Conservation (phyloP, 2,113 vertebrate genomes). For the Mesoclemmys tuberculata region DNA sequence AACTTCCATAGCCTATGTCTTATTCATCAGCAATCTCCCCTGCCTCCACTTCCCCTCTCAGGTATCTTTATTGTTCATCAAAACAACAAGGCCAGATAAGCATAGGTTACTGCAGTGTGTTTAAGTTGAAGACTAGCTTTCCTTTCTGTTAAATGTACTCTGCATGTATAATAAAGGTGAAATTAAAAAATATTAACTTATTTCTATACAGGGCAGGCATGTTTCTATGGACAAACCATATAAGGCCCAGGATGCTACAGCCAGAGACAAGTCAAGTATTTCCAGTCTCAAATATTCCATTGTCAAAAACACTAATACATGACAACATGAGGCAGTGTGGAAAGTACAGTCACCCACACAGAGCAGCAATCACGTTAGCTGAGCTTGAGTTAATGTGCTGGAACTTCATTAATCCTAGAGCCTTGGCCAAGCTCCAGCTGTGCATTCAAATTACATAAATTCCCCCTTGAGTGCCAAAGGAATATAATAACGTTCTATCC, state of each 20-base stretch:
- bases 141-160: not conserved
- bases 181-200: not conserved
- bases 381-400: no score
- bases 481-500: not conserved
- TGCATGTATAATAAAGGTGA: not conserved
- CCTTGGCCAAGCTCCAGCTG: not conserved
- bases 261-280: not conserved
- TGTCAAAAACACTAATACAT: fast-evolving
- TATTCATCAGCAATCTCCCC: not conserved
- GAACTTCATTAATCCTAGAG: not conserved
- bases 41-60: not conserved
- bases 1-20: not conserved
- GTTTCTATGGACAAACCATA: not conserved
- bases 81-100: not conserved
- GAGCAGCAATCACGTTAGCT: not conserved
- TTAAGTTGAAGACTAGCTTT: not conserved
- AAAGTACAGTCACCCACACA: fast-evolving
- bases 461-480: not conserved
- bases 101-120: not conserved
- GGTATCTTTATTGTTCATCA: not conserved
- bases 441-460: not conserved
- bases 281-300: not conserved
- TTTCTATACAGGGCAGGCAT: not conserved
- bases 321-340: not conserved
- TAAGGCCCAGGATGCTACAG: not conserved